A percentile compares a stretch with the other conserved stretches of the same genome.
Conservation (phyloP, 2,797 vertebrate species). For the Mus caroli region DNA sequence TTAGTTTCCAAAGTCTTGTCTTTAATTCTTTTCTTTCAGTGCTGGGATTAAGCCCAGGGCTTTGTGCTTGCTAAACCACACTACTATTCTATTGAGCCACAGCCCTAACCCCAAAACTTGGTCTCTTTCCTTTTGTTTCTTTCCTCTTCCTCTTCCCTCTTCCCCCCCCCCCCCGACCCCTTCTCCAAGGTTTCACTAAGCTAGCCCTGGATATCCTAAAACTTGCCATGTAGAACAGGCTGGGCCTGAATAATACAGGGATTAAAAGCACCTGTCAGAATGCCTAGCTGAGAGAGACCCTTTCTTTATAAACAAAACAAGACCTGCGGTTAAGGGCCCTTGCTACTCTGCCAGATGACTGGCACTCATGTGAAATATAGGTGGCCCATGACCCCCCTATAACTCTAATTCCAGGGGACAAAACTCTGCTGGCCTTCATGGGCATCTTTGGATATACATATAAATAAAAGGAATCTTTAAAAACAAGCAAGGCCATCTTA, state of each 20-base stretch:
- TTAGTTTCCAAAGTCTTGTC: neutral
- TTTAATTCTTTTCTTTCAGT: neutral
- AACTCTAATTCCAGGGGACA: neutral
- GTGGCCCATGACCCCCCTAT: neutral
- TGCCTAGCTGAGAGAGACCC: neutral
- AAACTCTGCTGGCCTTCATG: neutral
- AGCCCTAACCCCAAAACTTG: neutral
- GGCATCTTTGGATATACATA: neutral
- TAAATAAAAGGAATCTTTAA: neutral
- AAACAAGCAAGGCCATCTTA: neutral
- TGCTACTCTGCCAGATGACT: neutral
- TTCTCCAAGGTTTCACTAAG: neutral
- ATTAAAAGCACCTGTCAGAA: neutral
- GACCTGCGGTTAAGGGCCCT: neutral
- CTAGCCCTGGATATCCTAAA: neutral
- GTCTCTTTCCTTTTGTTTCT: neutral
- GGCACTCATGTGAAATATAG: neutral
- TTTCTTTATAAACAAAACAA: neutral
- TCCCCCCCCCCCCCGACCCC: too few species aligned
- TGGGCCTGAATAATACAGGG: neutral
- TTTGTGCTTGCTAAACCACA: neutral
- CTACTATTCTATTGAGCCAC: neutral
- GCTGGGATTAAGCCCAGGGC: neutral
- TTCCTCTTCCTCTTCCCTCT: neutral
- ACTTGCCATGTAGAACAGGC: neutral